Evolutionary conservation across 2,113 vertebrate species (phyloP).

Genomic region (Saguinus midas): DNA sequence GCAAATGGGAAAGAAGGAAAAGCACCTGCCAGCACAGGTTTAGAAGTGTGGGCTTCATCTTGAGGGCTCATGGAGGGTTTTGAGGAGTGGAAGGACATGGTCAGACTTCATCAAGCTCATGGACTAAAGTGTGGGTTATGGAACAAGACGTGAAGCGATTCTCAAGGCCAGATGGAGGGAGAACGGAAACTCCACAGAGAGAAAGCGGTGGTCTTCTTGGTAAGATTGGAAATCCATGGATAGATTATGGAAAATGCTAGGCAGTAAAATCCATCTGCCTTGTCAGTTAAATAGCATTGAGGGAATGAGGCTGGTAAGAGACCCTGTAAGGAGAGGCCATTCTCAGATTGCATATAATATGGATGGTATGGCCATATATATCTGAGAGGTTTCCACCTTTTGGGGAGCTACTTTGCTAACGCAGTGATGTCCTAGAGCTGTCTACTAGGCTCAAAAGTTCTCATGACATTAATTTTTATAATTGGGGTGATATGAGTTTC

Average conservation of each 20-base stretch:
- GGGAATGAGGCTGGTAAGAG: background rate
- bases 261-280: background rate
- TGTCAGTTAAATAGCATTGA: background rate
- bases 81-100: background rate
- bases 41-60: background rate
- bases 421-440: background rate
- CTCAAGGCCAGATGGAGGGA: background rate
- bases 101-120: background rate
- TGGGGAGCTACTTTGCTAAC: background rate
- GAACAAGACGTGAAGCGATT: background rate
- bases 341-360: background rate
- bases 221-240: background rate
- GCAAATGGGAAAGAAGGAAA: background rate
- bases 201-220: background rate
- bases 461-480: conserved; percentile 1
- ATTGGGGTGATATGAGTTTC: background rate
- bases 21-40: background rate
- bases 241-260: background rate
- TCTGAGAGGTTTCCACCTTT: background rate
- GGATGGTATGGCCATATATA: background rate
- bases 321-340: background rate
- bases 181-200: background rate
- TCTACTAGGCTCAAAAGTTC: background rate
- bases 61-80: too few relatives aligned
- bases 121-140: background rate